Evolutionary conservation across 2,888 invertebrate species (phyloP), one percentile per base, ranked within the genome.

Genomic region (Leptinotarsa haldemani): DNA sequence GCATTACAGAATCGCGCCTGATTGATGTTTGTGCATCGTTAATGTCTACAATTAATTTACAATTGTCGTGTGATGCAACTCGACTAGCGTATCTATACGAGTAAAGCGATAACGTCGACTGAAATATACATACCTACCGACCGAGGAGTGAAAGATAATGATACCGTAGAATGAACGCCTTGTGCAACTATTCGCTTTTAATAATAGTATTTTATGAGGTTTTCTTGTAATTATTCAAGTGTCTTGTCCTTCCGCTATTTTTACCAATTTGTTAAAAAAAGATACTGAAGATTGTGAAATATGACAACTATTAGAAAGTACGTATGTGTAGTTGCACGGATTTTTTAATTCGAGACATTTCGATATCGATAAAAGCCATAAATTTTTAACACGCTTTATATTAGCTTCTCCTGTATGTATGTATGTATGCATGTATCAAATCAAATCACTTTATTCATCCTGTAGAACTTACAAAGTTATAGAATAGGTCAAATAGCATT

Each of bases 1-100:
- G 56, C 56, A 22, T 25, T 56, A 56, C 56, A 56, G 15, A 56
- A 56, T 25, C 4, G 13, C 13, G 13, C 56, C 4, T 56, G 56
- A 56, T 56, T 56, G 22, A 56, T 56, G 56, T 7, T 56, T 56
- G 22, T 22, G 4, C 22, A 1, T 22, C 56, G 18, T 3, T 13
- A 56, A 56, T 22, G 56, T 22, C 15, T 56, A 56, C 56, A 56
- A 56, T 56, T 22, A 56, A 22, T 56, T 22, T 56, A 22, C 56
- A 40, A 22, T 22, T 56, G 20, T 22, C 56, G 18, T 56, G 4
- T 56, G 56, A 56, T 20, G 56, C 20, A 56, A 56, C 56, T 56
- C 22, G 4, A 13, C 13, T 20, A 13, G 12, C 20, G 20, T 20
- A 22, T 12, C 12, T 20, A 53, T 56, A 20, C 22, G 15, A 13